Conservation (phyloP, 1,140 invertebrate genomes). For the Sesamia nonagrioides region DNA sequence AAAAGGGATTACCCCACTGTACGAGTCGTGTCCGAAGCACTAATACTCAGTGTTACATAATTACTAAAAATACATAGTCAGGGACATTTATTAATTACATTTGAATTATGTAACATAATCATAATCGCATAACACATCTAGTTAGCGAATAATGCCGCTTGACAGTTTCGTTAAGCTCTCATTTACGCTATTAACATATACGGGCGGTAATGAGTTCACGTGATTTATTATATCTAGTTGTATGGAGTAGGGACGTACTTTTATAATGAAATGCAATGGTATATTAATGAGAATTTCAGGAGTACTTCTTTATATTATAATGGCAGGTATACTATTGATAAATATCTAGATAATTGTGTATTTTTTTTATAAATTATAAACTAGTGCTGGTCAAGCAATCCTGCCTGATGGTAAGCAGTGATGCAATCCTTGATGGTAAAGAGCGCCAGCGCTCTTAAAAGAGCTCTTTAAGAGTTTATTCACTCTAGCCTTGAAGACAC, state of each 20-base stretch:
- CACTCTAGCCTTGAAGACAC: no score
- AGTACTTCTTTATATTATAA: background rate
- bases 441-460: no score
- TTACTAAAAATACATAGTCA: background rate
- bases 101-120: background rate
- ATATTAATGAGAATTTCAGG: constrained; percentile 6
- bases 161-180: constrained; percentile 26
- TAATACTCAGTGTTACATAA: no score
- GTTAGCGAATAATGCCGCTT: constrained; percentile 21
- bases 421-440: no score
- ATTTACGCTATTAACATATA: constrained; percentile 19
- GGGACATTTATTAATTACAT: background rate
- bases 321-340: background rate
- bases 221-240: constrained; percentile 24
- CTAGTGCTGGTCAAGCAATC: no score
- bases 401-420: no score
- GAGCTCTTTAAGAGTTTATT: no score
- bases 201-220: constrained; percentile 1
- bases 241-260: constrained; percentile 8
- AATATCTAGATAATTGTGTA: background rate
- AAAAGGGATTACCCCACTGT: no score
- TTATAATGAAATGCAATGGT: background rate
- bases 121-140: background rate
- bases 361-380: background rate
- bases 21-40: no score